These are phyloP conservation scores for Bombus huntii DNA, from an alignment of 1,140 invertebrate genomes.

Conservation along the genomic window DNA sequence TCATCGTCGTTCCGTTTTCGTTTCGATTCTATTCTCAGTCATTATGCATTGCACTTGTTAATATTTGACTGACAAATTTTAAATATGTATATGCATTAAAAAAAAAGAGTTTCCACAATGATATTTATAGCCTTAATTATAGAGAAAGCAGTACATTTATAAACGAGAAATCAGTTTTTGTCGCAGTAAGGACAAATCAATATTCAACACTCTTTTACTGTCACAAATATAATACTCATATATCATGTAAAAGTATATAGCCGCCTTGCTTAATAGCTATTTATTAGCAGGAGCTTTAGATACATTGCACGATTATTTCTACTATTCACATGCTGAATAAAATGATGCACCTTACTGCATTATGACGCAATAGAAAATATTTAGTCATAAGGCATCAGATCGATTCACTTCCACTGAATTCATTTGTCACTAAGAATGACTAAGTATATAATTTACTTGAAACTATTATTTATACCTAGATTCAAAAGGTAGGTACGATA, in stretches of 20 bases:
- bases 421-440: slow-evolving; percentile 53
- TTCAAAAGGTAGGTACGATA: slow-evolving; percentile 63
- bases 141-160: slow-evolving; percentile 13
- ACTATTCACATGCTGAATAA: slow-evolving; percentile 70
- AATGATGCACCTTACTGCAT: slow-evolving; percentile 66
- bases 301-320: slow-evolving; percentile 69
- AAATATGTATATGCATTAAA: neutral
- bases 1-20: slow-evolving; percentile 4
- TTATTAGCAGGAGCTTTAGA: slow-evolving; percentile 65
- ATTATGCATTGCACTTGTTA: slow-evolving; percentile 51
- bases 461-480: slow-evolving; percentile 63
- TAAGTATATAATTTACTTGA: slow-evolving; percentile 63
- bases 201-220: slow-evolving; percentile 25
- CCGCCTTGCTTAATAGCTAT: slow-evolving; percentile 47
- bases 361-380: slow-evolving; percentile 70
- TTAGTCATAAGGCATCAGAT: slow-evolving; percentile 73
- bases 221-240: slow-evolving; percentile 32
- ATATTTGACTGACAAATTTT: neutral
- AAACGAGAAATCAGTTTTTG: slow-evolving; percentile 9
- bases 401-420: slow-evolving; percentile 43
- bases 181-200: slow-evolving; percentile 44
- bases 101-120: neutral
- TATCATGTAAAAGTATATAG: slow-evolving; percentile 30
- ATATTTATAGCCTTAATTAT: slow-evolving; percentile 7
- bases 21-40: slow-evolving; percentile 42